Base-by-base conservation (phyloP, 2,888 invertebrate species). In the Tigriopus californicus region DNA sequence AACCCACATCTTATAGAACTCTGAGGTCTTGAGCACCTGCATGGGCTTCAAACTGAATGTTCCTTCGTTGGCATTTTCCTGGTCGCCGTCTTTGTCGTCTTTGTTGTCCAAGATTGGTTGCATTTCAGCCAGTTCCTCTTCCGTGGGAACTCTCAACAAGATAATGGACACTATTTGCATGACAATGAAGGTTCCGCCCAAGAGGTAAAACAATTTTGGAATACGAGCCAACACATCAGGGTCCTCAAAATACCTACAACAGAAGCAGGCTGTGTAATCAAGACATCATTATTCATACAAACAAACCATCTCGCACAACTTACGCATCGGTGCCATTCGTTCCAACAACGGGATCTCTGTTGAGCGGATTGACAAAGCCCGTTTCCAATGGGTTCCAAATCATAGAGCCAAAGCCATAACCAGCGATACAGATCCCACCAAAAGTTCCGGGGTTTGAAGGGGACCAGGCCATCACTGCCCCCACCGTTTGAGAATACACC, bases 331-430 rank as follows among this genome's bases (percentile, higher is more conserved):
- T 15, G 13, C 20, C 20, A 22, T 49, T 49, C n/a, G n/a, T n/a
- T 15, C 13, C 41, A 11, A 24, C 18, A 56, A 20, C 24, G 15
- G 56, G 42, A 15, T 6, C 6, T 13, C 11, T 42, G 42, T 56
- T 56, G 3, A 42, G 6, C 2, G 56, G 56, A 42, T 56, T 56
- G 18, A 56, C 56, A 56, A 56, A 56, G 18, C 18, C 15, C n/a
- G 56, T 56, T 24, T 56, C 20, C n/a, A 56, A 10, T 5, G 56
- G 56, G 13, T 42, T 56, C 56, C 56, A 56, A 22, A 56, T 56
- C 12, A 56, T 15, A 8, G 56, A 41, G 6, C 56, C 56, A 20
- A 56, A 56, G 10, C 56, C 56, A 56, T 56, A 56, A n/a, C 56
- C 56, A 25, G 33, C 33, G 6, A 53, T 15, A 15, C 15, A 24